Percentiles rank a stretch among this genome's conserved stretches.
phyloP scores from a whole-genome alignment of 2,113 vertebrate species.

The Gobiocypris rarus region DNA sequence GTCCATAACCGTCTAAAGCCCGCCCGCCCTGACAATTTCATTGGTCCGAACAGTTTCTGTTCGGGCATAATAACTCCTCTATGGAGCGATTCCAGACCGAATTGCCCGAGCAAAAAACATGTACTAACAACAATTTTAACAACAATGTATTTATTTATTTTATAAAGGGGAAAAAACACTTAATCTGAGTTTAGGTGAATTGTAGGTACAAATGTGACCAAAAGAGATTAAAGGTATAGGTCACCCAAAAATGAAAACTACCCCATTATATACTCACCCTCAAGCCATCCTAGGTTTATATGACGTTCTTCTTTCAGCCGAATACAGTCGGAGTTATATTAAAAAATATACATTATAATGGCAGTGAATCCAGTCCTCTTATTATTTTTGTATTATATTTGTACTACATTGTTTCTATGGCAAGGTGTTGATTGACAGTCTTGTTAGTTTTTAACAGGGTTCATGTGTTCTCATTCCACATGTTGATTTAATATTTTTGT shows the following conservation, averaged over 20 bases:
- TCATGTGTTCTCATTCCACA: not conserved
- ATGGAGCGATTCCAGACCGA: too few relatives aligned
- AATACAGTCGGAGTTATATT: too few relatives aligned
- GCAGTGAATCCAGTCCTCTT: not conserved
- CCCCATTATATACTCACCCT: too few relatives aligned
- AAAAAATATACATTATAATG: too few relatives aligned
- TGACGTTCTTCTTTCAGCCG: too few relatives aligned
- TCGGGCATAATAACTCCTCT: too few relatives aligned
- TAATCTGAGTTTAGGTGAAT: not conserved
- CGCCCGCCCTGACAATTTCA: too few relatives aligned
- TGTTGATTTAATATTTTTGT: not conserved
- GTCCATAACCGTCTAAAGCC: too few relatives aligned
- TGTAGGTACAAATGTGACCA: not conserved
- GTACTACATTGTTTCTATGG: not conserved
- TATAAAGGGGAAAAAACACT: not conserved
- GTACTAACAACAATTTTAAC: not conserved
- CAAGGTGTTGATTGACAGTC: not conserved
- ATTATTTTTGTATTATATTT: not conserved
- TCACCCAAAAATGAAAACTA: too few relatives aligned
- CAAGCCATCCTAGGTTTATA: too few relatives aligned
- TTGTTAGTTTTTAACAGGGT: not conserved
- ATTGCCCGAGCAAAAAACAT: too few relatives aligned
- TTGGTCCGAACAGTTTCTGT: too few relatives aligned
- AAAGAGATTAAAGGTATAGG: not conserved
- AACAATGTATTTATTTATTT: not conserved